Evolutionary conservation across 2,888 invertebrate species (phyloP), one percentile per base, ranked within the genome.

Genomic region (Dryobotodes eremita): DNA sequence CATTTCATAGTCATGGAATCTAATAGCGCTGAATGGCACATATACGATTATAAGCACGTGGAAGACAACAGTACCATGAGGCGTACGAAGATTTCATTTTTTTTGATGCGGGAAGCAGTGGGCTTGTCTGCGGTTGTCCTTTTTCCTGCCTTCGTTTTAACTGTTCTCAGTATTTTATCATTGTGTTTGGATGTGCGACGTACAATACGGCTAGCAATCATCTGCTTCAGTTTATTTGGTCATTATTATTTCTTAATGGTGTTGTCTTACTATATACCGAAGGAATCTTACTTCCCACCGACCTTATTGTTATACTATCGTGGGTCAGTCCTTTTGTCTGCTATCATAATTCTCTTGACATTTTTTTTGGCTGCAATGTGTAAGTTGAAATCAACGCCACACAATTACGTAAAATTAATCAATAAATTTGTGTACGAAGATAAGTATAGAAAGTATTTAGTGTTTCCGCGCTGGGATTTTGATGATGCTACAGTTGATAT

Each of bases 31-130:
- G 92, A 90, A 42, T 95, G 94, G 94, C 87, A 88, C 10, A 90
- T 95, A 20, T 82, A 91, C 0, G 90, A 92, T 74, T 91, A 86
- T 66, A 74, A 88, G 2, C 83, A 89, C 31, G 72, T 73, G 0
- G 66, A 87, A 31, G 48, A 53, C 26, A 66, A 70, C 5, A 80
- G 48, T n/a, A 75, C 85, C 5, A 77, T 86, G 0, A 74, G 55
- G 0, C 86, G 89, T 23, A 55, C 94, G 3, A 86, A 79, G 13
- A 61, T 95, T 55, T 87, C 83, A 0, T 91, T 94, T 17, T 75
- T 86, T 0, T 65, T 95, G 26, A 91, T 93, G 73, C 89, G 95
- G 3, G 90, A 93, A 70, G 92, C 92, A 0, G 84, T 78, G 7
- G 89, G 89, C 0, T 71, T 94, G 0, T 90, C 89, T 7, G 88